Conservation (phyloP, 2,797 vertebrate species). For the Oophaga sylvatica region DNA sequence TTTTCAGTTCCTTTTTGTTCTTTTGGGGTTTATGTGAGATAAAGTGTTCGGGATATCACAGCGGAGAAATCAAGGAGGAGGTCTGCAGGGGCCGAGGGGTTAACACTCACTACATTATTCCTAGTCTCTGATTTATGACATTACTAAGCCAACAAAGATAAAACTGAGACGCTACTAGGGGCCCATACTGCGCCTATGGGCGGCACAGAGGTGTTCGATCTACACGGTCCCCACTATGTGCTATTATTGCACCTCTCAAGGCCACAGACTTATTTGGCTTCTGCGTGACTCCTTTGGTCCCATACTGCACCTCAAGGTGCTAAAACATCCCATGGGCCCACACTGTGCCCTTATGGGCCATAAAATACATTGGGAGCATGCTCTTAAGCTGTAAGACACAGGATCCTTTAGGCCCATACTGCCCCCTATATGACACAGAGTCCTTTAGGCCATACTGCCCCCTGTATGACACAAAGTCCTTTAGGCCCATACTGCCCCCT, state of each 20-base stretch:
- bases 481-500: not conserved
- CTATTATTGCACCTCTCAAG: too few relatives aligned
- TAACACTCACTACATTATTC: not conserved
- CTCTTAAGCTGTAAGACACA: not conserved
- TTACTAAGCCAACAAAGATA: not conserved
- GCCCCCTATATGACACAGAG: not conserved
- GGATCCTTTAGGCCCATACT: not conserved
- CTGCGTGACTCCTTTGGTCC: too few relatives aligned
- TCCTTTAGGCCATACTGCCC: not conserved
- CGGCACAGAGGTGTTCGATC: too few relatives aligned
- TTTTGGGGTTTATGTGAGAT: constrained; percentile 13
- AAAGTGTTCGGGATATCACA: not conserved
- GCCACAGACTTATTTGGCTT: too few relatives aligned
- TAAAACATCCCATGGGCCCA: not conserved
- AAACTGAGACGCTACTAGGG: not conserved
- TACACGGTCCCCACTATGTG: too few relatives aligned
- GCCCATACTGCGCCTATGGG: too few relatives aligned
- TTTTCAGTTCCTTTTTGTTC: not conserved
- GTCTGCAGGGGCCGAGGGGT: not conserved
- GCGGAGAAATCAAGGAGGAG: not conserved
- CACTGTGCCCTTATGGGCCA: not conserved
- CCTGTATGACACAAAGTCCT: not conserved
- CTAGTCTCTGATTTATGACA: not conserved
- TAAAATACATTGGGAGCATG: not conserved
- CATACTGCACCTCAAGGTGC: too few relatives aligned